Percentiles rank a stretch among this genome's conserved stretches.
Evolutionary conservation across 1,140 invertebrate species (phyloP).

Genomic region (Episyrphus balteatus): DNA sequence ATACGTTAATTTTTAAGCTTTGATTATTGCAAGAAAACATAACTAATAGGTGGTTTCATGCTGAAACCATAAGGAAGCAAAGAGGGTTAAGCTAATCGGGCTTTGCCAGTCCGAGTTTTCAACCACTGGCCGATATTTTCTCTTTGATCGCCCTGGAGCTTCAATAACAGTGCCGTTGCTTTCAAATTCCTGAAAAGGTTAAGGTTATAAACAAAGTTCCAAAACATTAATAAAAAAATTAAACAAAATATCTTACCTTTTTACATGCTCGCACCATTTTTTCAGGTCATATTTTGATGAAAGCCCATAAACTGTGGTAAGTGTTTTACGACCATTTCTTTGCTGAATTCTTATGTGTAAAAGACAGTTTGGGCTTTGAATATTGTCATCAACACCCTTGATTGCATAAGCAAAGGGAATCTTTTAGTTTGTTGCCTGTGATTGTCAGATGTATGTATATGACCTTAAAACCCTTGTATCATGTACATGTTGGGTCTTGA

Average conservation of each 20-base stretch:
- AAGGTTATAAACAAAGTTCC: not conserved
- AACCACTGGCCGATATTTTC: constrained; percentile 94
- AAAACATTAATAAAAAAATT: constrained; percentile 6
- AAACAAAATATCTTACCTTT: constrained; percentile 57
- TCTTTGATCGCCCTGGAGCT: constrained; percentile 95
- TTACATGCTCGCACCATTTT: constrained; percentile 99
- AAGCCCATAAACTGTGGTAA: constrained; percentile 87
- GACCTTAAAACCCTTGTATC: constrained; percentile 62
- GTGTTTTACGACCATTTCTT: constrained; percentile 97
- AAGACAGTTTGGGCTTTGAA: constrained; percentile 95
- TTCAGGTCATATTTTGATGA: constrained; percentile 98
- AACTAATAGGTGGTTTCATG: too few relatives aligned
- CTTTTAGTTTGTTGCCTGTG: too few relatives aligned
- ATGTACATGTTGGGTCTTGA: constrained; percentile 38
- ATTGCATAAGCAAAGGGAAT: constrained; percentile 71
- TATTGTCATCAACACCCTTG: constrained; percentile 94
- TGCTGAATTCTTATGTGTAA: constrained; percentile 99
- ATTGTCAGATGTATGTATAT: constrained; percentile 61
- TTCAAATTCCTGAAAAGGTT: constrained; percentile 71
- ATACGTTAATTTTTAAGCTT: too few relatives aligned
- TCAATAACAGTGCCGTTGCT: constrained; percentile 97
- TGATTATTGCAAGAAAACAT: too few relatives aligned
- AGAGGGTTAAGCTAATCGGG: constrained; percentile 90
- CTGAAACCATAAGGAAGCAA: too few relatives aligned
- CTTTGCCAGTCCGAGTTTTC: constrained; percentile 84